Evolutionary conservation across 1,140 invertebrate species (phyloP), one percentile per base, ranked within the genome.

Genomic region (Eupeodes corollae): DNA sequence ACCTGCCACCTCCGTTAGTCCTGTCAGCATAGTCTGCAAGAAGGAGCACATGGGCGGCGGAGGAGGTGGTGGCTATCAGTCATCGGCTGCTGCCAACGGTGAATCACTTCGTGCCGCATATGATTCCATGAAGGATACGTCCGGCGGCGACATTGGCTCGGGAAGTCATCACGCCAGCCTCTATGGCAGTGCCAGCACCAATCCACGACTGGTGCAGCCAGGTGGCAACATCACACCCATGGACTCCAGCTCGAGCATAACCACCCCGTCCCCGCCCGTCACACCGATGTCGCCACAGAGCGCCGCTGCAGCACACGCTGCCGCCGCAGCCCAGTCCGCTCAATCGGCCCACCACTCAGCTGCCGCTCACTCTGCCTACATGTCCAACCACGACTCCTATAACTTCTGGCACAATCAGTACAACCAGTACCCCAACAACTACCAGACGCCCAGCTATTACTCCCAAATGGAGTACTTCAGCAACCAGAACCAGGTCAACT

Each of bases 381-480:
- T 68, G 56, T 65, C 65, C 21, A 67, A 67, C 15, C 65, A 68
- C 48, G 65, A 68, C 5, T 66, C 65, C 19, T 67, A 68, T 45
- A 67, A 67, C 38, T 68, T 68, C 52, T 68, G 66, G 66, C 63
- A 68, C 51, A 66, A 66, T n/a, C 66, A 68, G 52, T 68, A 68
- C 13, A 65, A 70, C 43, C 66, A 77, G 47, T 77, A 78, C 32
- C 78, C 78, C 32, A 74, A 74, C 15, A 78, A 79, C 56, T 75
- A 75, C 38, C 78, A 79, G 55, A 77, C 69, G 42, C 68, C 68
- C 40, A 61, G 68, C 46, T 72, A 72, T 41, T 73, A 73, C 45
- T 66, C 68, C 0, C 74, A 79, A 68, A 79, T 80, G 77, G 78
- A 80, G 46, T 80, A 80, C 55, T 79, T 80, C 50, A 80, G 78